Percentiles rank a stretch among this genome's conserved stretches.
Evolutionary conservation across 2,888 invertebrate species (phyloP).

Genomic region (Phalera bucephala): DNA sequence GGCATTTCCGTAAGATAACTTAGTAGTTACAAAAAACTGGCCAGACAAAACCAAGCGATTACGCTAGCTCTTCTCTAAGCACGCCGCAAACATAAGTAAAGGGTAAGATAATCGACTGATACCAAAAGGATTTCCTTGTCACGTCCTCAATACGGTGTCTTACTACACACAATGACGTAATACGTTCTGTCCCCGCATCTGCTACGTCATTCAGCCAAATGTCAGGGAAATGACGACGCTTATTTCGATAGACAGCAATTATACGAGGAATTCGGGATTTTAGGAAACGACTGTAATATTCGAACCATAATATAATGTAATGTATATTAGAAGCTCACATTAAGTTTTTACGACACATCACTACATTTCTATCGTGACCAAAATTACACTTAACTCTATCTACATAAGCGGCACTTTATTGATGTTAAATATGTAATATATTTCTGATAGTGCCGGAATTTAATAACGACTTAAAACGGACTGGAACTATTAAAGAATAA

Average conservation of each 20-base stretch:
- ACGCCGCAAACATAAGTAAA: background rate
- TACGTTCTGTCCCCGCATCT: conserved; percentile 17
- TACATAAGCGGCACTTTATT: too few relatives aligned
- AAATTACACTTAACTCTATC: too few relatives aligned
- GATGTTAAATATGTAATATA: too few relatives aligned
- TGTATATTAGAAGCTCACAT: background rate
- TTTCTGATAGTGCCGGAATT: too few relatives aligned
- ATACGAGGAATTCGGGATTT: conserved; percentile 12
- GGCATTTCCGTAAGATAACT: too few relatives aligned
- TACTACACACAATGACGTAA: conserved; percentile 30
- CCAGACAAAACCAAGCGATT: too few relatives aligned
- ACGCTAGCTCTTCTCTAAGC: too few relatives aligned
- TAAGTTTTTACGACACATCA: background rate
- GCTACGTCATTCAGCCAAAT: conserved; percentile 29
- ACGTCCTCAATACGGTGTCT: conserved; percentile 21
- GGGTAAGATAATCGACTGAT: conserved; percentile 24
- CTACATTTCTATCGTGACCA: too few relatives aligned
- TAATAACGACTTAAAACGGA: too few relatives aligned
- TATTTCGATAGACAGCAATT: conserved; percentile 22
- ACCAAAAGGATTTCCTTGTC: conserved; percentile 24
- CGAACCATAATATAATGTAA: background rate
- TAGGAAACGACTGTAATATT: background rate
- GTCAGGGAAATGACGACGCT: conserved; percentile 30
- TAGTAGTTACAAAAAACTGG: too few relatives aligned
- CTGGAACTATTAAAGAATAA: too few relatives aligned